Conservation (phyloP, 2,888 invertebrate genomes). For the Aphidoletes aphidimyza region DNA sequence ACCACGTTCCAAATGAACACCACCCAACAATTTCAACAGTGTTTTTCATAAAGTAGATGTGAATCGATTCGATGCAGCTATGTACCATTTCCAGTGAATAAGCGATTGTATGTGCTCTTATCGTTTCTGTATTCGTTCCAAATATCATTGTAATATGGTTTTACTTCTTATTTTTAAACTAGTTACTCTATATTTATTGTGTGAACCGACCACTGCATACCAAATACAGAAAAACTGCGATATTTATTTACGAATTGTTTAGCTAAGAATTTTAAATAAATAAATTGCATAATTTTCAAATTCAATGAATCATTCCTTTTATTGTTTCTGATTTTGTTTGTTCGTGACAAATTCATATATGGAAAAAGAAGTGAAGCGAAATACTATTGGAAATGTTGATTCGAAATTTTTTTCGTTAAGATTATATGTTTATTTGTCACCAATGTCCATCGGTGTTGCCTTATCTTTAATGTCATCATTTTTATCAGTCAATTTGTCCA, state of each 20-base stretch:
- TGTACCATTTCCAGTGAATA: too few species aligned
- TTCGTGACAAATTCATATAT: not conserved
- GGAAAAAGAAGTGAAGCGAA: not conserved
- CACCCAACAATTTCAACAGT: too few species aligned
- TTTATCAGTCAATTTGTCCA: not conserved
- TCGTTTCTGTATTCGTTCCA: not conserved
- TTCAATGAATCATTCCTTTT: not conserved
- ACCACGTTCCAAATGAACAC: too few species aligned
- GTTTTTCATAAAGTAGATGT: too few species aligned
- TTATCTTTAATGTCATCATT: not conserved
- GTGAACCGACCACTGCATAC: not conserved
- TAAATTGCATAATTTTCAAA: not conserved
- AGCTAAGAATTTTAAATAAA: slow-evolving; percentile 26
- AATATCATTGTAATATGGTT: not conserved
- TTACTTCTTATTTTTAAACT: not conserved
- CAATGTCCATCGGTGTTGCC: slow-evolving; percentile 17
- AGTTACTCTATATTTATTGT: not conserved
- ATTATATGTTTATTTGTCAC: slow-evolving; percentile 4
- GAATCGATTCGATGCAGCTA: too few species aligned
- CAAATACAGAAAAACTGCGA: not conserved
- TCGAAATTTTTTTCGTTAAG: not conserved
- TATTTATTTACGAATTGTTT: slow-evolving; percentile 11
- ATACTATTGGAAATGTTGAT: slow-evolving; percentile 2
- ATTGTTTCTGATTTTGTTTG: not conserved
- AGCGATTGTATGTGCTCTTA: too few species aligned